Base-by-base conservation (phyloP, 2,888 invertebrate genomes). In the Dolomedes plantarius region DNA sequence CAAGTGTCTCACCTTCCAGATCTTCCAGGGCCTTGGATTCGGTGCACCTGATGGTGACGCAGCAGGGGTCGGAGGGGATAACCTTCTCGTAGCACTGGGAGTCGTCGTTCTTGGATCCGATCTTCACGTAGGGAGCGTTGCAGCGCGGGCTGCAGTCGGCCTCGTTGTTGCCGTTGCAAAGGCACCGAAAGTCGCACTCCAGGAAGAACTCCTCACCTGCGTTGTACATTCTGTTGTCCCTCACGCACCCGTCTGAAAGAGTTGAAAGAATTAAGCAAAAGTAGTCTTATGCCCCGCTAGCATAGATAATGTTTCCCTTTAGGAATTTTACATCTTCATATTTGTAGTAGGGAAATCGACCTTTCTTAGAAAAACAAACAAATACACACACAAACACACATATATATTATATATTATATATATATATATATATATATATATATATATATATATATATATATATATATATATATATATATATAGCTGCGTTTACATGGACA, bases 121-220 rank as follows among this genome's bases (percentile, higher is more conserved):
- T 93, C 73, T 94, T 93, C 88, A 96, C 93, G 88, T 94, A 94
- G 0, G 95, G 95, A 23, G 93, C 93, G 80, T 93, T 92, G 91
- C 97, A 97, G 46, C 95, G 93, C 0, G 94, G 94, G n/a, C 93
- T 92, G 90, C 96, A 97, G 0, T 89, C 89, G 91, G 95, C 94
- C 88, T 92, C 92, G 0, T 95, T 95, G 16, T 93, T 93, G 0
- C 91, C 90, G 29, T 92, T 92, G 90, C 96, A 96, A 29, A 94
- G 94, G 90, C 96, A 96, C 0, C 94, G 92, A 88, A 95, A 95
- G 79, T 96, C 95, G 90, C 96, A 97, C 64, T 94, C 95, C 50
- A 94, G 93, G 85, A 94, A 93, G 89, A 96, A 92, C 88, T 93
- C 94, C 89, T 95, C 95, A 0, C 96, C 96, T 7, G 89, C 81